Conservation (phyloP, 2,113 vertebrate species). For the Notarius lentiginosus region DNA sequence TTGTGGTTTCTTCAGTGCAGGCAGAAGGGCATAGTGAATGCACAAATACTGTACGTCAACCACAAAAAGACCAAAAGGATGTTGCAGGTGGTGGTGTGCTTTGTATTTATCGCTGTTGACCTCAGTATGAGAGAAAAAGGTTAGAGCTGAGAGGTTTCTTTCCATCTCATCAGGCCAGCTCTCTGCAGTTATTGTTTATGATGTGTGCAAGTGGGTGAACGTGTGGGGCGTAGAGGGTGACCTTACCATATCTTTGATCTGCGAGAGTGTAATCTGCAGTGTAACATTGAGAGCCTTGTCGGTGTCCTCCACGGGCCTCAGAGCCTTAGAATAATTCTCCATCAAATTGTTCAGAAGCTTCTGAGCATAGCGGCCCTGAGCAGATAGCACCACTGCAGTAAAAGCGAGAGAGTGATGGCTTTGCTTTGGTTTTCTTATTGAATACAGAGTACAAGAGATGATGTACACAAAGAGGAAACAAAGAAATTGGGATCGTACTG, state of each 20-base stretch:
- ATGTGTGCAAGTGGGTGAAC: neutral
- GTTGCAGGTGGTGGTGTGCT: neutral
- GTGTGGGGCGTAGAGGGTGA: neutral
- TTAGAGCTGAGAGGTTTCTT: neutral
- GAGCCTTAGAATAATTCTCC: slow-evolving; percentile 87
- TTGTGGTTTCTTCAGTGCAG: slow-evolving; percentile 26
- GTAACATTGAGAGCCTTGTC: slow-evolving; percentile 92
- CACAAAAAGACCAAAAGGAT: slow-evolving; percentile 36
- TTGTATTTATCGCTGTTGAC: neutral
- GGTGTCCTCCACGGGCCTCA: slow-evolving; percentile 93
- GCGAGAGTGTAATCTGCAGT: slow-evolving; percentile 92
- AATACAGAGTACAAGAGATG: neutral
- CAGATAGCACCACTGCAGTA: slow-evolving; percentile 77
- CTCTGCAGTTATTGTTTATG: slow-evolving; percentile 1
- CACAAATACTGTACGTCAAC: neutral
- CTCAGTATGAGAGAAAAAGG: slow-evolving; percentile 20
- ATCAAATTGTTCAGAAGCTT: slow-evolving; percentile 88
- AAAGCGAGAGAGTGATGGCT: neutral
- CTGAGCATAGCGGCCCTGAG: slow-evolving; percentile 91
- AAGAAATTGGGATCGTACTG: neutral
- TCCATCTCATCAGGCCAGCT: neutral
- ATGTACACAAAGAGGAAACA: no score
- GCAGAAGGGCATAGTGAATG: neutral
- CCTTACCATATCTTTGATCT: slow-evolving; percentile 98
- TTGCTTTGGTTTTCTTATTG: neutral